Conservation (phyloP, 2,888 invertebrate genomes). For the Trichogramma dendrolimi region DNA sequence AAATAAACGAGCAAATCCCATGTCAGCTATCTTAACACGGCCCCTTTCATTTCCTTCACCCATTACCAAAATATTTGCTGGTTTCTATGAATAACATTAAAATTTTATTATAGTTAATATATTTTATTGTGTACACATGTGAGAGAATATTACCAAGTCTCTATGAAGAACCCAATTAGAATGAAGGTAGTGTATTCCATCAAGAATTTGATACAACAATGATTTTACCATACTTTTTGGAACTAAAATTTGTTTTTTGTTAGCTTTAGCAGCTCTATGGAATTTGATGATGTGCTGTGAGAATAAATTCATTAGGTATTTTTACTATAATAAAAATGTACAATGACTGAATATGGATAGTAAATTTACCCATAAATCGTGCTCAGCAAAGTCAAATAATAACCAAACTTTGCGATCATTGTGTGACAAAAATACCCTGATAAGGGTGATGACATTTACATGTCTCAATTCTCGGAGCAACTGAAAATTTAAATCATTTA, state of each 20-base stretch:
- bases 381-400: conserved; percentile 97
- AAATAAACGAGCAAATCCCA: conserved; percentile 98
- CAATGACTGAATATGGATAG: neutral
- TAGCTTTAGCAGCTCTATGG: conserved; percentile 95
- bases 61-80: conserved; percentile 98
- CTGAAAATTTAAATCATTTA: conserved; percentile 55
- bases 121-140: conserved; percentile 6
- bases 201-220: conserved; percentile 92
- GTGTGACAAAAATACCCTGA: conserved; percentile 93
- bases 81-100: conserved; percentile 65
- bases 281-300: conserved; percentile 92
- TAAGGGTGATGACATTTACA: conserved; percentile 93
- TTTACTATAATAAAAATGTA: conserved; percentile 1
- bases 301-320: neutral
- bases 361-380: conserved; percentile 85
- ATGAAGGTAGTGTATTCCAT: conserved; percentile 98
- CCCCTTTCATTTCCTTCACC: conserved; percentile 97
- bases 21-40: conserved; percentile 96
- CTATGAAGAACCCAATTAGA: conserved; percentile 98
- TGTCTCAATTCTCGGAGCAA: conserved; percentile 93
- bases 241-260: conserved; percentile 92
- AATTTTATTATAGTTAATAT: conserved; percentile 21
- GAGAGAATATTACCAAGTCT: conserved; percentile 68
- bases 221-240: conserved; percentile 98
- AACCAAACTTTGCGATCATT: conserved; percentile 96